Conservation (phyloP, 2,888 invertebrate genomes). For the Callyntrura sp. region DNA sequence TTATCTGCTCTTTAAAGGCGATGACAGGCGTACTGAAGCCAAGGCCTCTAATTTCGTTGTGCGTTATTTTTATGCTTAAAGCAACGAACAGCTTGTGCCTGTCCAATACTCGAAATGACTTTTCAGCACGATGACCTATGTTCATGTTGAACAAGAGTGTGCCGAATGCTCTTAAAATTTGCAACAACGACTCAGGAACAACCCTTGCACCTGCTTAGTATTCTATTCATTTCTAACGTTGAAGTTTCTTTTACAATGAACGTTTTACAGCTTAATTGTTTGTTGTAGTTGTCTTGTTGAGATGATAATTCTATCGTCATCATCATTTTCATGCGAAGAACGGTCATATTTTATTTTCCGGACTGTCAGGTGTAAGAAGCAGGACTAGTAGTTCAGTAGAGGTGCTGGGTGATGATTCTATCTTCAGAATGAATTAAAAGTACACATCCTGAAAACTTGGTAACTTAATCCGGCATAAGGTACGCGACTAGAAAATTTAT, state of each 20-base stretch:
- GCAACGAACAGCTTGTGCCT: not conserved
- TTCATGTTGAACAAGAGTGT: not conserved
- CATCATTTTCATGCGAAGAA: not conserved
- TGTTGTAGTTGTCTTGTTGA: not conserved
- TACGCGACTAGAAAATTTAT: constrained; percentile 35
- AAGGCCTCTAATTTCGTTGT: not conserved
- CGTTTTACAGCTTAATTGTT: constrained; percentile 72
- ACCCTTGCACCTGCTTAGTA: constrained; percentile 55
- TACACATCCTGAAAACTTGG: not conserved
- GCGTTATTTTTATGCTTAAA: constrained; percentile 58
- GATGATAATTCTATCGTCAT: constrained; percentile 30
- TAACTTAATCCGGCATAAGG: constrained; percentile 38
- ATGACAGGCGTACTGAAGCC: constrained; percentile 6
- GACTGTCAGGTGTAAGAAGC: constrained; percentile 61
- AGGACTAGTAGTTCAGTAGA: constrained; percentile 7
- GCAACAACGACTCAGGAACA: constrained; percentile 10
- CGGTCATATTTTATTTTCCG: not conserved
- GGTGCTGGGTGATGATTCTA: not conserved
- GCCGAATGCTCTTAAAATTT: not conserved
- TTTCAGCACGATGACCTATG: constrained; percentile 48
- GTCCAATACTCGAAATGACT: not conserved
- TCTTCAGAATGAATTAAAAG: not conserved
- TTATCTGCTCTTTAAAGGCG: not conserved
- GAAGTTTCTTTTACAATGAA: constrained; percentile 50
- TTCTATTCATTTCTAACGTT: constrained; percentile 34